Evolutionary conservation across 2,888 invertebrate species (phyloP), one percentile per base, ranked within the genome.

Genomic region (Philopedon plagiatum): DNA sequence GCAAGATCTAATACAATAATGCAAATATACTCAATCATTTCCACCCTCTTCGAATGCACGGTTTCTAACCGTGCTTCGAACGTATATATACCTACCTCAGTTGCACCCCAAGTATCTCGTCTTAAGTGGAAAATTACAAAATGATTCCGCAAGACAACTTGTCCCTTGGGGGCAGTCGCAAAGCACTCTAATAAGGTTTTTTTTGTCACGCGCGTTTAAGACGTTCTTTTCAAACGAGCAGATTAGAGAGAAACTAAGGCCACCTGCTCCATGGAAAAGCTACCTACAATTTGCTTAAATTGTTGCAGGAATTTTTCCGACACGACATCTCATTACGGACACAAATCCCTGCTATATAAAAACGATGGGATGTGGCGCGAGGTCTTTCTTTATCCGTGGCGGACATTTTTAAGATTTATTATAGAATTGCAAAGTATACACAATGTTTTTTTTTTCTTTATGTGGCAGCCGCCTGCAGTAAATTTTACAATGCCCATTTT

Each of bases 71-170:
- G n/a, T n/a, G n/a, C n/a, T n/a, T n/a, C n/a, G 7, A 23, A 3
- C 63, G 37, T 63, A 51, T 34, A 41, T 60, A 58, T 39, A 18
- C n/a, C 8, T 15, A 34, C 18, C 46, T 51, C 34, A 37, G 58
- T 18, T 64, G 54, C 56, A 37, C 68, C 61, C 61, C 68, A 58
- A 54, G 39, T 61, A 29, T 57, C 21, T 51, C 49, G 39, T 54
- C 54, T 73, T 74, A 74, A 74, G 66, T 66, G 66, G 74, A 74
- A 74, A 74, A 74, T 74, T 74, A 74, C 74, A 65, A 70, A 70
- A 70, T 64, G 58, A 70, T 74, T 70, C 70, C 71, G 58, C 67
- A 57, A 44, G 66, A 67, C 74, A 71, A 71, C 62, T 56, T 9
- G 34, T 71, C 74, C 74, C 74, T 26, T 13, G 67, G 62, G 71